Base-by-base conservation (phyloP, 2,113 vertebrate species). In the Nannospalax galili region DNA sequence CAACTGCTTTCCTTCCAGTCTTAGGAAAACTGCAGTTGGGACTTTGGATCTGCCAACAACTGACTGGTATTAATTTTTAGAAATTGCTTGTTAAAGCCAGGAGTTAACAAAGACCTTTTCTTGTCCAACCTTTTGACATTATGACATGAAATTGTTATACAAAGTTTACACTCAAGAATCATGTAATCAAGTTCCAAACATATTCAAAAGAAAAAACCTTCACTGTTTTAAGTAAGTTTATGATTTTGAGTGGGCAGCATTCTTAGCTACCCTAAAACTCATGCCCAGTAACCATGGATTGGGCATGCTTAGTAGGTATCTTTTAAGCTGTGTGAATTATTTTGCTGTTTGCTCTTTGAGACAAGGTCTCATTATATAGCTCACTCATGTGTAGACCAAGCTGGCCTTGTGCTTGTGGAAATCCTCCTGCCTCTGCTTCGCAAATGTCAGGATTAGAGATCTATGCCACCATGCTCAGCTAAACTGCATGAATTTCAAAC, bases 1-100 rank as follows among this genome's bases (percentile, higher is more conserved):
- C 5, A 32, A 60, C 58, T 72, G 12, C 52, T 91, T 92, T 70
- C 24, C 24, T 62, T 72, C 56, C 65, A 86, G 35, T 69, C 32
- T 45, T 80, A 30, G 56, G 87, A 72, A 92, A 95, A 86, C 28
- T 89, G 19, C 45, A 45, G 28, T 58, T 84, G 78, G 28, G 7
- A 84, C 19, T 89, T 64, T 89, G 78, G 93, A 95, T 17, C 48
- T 42, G 7, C 78, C 32, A 74, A 22, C 35, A 62, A 75, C 62
- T 3, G 32, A 88, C 75, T 79, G 5, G 42, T 65, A 14, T n/a
- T 86, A 42, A 26, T 79, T 96, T 92, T 89, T 24, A 91, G 85
- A 93, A 93, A 90, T 37, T 82, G 58, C 72, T 95, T 95, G 58
- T 92, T 94, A 94, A 84, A 69, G 7, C 82, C 67, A 20, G 42